Conservation (phyloP, 37 sponge, comb jelly and placozoan species). For the Tethya wilhelma region DNA sequence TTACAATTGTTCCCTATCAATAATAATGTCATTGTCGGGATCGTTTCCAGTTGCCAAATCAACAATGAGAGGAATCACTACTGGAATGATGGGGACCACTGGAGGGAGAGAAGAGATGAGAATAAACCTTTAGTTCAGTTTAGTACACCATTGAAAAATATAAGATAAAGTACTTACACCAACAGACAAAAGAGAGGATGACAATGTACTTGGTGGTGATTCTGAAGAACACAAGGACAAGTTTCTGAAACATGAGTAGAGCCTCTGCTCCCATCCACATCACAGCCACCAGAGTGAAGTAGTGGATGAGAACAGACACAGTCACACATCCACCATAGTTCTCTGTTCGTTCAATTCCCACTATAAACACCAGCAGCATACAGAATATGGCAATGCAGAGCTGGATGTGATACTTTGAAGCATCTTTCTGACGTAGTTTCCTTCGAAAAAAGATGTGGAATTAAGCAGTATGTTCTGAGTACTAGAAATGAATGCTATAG, state of each 20-base stretch:
- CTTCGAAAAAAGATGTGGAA: constrained; percentile 12
- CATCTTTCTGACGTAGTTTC: constrained; percentile 29
- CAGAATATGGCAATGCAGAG: constrained; percentile 36
- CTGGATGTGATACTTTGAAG: constrained; percentile 46
- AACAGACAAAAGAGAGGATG: constrained; percentile 23
- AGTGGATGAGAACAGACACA: constrained; percentile 55
- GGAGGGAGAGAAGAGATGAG: no score
- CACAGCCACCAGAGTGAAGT: constrained; percentile 53
- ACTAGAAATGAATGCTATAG: neutral
- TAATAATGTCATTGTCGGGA: neutral
- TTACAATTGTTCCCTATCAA: constrained; percentile 6
- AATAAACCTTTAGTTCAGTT: no score
- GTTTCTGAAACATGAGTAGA: constrained; percentile 49
- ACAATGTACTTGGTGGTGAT: constrained; percentile 35
- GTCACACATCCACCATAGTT: constrained; percentile 46
- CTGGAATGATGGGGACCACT: constrained; percentile 42
- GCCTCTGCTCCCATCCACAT: constrained; percentile 72
- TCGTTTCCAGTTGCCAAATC: neutral
- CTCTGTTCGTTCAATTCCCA: constrained; percentile 45
- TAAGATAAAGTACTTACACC: constrained; percentile 54
- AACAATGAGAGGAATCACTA: constrained; percentile 21
- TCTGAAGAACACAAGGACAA: constrained; percentile 55
- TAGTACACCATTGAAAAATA: no score
- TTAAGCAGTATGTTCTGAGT: neutral
- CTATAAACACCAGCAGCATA: constrained; percentile 58